Evolutionary conservation across 1,140 invertebrate genomes (phyloP), one percentile per base, ranked within the genome.

Genomic region (Rhysida immarginata): DNA sequence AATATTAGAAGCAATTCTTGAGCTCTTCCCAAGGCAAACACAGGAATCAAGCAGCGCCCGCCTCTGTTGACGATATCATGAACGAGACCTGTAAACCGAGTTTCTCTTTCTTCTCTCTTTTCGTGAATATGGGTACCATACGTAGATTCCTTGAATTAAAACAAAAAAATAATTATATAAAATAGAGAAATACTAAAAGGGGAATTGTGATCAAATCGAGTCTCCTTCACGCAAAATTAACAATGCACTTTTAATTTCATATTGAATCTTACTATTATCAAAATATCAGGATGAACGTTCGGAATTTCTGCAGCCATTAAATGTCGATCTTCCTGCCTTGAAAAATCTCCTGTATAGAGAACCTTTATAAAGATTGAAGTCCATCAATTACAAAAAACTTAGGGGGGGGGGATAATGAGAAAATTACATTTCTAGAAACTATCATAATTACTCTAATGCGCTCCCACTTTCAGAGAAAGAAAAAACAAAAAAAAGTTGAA

Each of bases 41-140:
- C 96, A 1, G 96, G 96, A 62, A 99, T 99, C 0, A 99, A 77
- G 69, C 95, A 99, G 44, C 95, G 78, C 2, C 96, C 96, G 21
- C 96, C 96, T 60, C 96, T 78, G 62, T 78, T 81, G 1, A 99
- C 95, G 63, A 97, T 98, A 65, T 98, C 94, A 66, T 95, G 85
- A 27, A 99, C 90, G 25, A 97, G 77, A 61, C 81, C 80, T 1
- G 96, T 99, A 70, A 99, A 99, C 26, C 95, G 77, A 56, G 80
- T 81, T 74, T 99, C 96, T 35, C 96, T 75, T 64, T 98, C 93
- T 70, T 99, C 95, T 26, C 95, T 74, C 63, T 96, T 94, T 70
- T 99, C 96, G 70, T 99, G 96, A 59, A 99, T 94, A 72, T 99
- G 95, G 0, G 94, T 98, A 2, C 96, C 96, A 74, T 99, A 99